Evolutionary conservation across 2,888 invertebrate species (phyloP).

Genomic region (Anodontia alba): DNA sequence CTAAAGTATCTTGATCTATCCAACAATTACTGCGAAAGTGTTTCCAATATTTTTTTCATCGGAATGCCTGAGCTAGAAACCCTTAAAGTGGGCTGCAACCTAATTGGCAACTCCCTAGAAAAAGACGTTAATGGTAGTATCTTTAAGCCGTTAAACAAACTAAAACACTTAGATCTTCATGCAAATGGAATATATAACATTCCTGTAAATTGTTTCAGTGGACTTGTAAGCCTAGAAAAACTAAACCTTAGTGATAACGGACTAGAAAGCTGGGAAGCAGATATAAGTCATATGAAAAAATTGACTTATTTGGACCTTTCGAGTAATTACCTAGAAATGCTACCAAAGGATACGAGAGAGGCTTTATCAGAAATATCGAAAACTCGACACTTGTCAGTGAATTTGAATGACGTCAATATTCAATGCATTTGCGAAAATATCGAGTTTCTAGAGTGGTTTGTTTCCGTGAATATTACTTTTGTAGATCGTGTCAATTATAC

Average conservation of each 20-base stretch:
- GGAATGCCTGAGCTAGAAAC: not conserved
- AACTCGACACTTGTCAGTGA: not conserved
- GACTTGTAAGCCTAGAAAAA: not conserved
- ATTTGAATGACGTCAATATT: constrained; percentile 33
- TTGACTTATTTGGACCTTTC: constrained; percentile 26
- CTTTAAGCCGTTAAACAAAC: constrained; percentile 28
- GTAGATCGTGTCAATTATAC: constrained; percentile 19
- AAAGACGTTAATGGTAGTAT: not conserved
- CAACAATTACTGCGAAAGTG: constrained; percentile 22
- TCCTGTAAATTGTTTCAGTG: not conserved
- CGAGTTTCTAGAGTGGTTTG: constrained; percentile 37
- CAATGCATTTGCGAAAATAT: constrained; percentile 18
- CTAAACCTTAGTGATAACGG: constrained; percentile 37
- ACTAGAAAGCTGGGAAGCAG: constrained; percentile 6
- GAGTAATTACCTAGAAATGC: constrained; percentile 17
- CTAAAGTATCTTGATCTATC: constrained; percentile 41
- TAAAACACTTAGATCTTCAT: not conserved
- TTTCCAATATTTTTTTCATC: constrained; percentile 20
- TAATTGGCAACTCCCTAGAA: constrained; percentile 25
- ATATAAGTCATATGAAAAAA: constrained; percentile 13
- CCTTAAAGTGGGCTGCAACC: constrained; percentile 31
- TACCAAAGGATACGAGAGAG: not conserved
- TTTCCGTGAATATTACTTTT: constrained; percentile 3
- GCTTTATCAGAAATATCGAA: constrained; percentile 14
- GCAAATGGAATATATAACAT: not conserved